Percentiles rank a stretch among this genome's conserved stretches.
Conservation (phyloP, 2,113 vertebrate species). For the Spea multiplicata region DNA sequence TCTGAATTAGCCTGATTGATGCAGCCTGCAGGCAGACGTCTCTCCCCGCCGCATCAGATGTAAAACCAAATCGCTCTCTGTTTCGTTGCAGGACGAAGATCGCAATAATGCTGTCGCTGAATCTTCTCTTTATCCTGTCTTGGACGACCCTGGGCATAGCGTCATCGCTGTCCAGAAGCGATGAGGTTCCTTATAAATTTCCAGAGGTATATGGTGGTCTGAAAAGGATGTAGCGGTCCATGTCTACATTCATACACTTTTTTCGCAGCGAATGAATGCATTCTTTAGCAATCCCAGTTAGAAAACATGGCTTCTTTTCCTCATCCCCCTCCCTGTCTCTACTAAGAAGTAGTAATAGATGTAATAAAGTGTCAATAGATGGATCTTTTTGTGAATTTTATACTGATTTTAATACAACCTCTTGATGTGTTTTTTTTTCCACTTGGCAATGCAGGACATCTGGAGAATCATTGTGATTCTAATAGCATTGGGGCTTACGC, state of each 20-base stretch:
- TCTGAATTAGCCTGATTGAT: constrained; percentile 8
- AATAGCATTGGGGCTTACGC: constrained; percentile 40
- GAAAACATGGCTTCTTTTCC: no score
- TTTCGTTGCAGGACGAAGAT: constrained; percentile 27
- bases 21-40: neutral
- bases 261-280: no score
- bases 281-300: no score
- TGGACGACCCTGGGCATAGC: constrained; percentile 46
- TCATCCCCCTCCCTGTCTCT: no score
- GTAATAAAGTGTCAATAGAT: no score
- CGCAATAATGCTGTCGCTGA: constrained; percentile 34
- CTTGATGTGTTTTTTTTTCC: neutral
- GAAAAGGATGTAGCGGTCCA: neutral
- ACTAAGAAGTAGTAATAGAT: no score
- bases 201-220: constrained; percentile 37
- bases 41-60: constrained; percentile 12
- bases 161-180: constrained; percentile 30
- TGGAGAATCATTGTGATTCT: constrained; percentile 36
- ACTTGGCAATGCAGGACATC: constrained; percentile 10
- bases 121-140: constrained; percentile 46
- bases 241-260: neutral
- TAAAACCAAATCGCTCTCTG: neutral
- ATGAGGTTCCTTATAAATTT: constrained; percentile 38
- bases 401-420: neutral
- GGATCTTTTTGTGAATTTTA: no score